Evolutionary conservation across 2,113 vertebrate species (phyloP).

Genomic region (Psittacula cyanocephala): DNA sequence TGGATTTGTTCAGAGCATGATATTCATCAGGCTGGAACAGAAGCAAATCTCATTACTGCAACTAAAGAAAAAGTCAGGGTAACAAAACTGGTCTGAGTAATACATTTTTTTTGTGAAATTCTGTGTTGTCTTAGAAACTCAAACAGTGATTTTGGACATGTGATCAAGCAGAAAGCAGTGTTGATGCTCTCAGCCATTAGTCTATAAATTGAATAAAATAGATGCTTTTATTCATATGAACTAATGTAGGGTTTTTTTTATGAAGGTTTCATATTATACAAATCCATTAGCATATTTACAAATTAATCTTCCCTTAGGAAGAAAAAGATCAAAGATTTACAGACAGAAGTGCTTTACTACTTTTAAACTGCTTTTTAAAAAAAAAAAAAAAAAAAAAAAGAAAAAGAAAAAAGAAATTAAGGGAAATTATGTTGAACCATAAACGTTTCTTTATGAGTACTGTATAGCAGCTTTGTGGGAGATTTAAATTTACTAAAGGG

Average conservation of each 20-base stretch:
- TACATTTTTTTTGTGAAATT: background rate
- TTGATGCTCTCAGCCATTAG: constrained; percentile 73
- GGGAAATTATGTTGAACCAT: constrained; percentile 75
- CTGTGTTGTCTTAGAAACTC: constrained; percentile 1
- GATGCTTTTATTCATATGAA: constrained; percentile 80
- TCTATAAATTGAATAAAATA: constrained; percentile 78
- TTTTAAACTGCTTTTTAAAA: constrained; percentile 72
- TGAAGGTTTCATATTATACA: constrained; percentile 81
- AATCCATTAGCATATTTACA: constrained; percentile 85
- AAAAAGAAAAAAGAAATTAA: constrained; percentile 74
- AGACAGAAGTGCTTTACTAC: constrained; percentile 79
- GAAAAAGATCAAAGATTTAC: constrained; percentile 78
- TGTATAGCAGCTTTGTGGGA: constrained; percentile 68
- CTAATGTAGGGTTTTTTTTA: constrained; percentile 77
- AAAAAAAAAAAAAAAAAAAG: constrained; percentile 33
- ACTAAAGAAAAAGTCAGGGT: background rate
- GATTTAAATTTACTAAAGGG: constrained; percentile 72
- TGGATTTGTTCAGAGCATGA: background rate
- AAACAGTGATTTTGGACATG: constrained; percentile 55
- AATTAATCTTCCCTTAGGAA: constrained; percentile 83
- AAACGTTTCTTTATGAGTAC: constrained; percentile 78
- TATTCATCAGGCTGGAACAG: background rate
- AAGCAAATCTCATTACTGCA: background rate
- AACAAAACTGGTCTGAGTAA: background rate
- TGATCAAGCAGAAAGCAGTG: constrained; percentile 59